Conservation (phyloP, 2,113 vertebrate genomes). For the Pelvicachromis taeniatus region DNA sequence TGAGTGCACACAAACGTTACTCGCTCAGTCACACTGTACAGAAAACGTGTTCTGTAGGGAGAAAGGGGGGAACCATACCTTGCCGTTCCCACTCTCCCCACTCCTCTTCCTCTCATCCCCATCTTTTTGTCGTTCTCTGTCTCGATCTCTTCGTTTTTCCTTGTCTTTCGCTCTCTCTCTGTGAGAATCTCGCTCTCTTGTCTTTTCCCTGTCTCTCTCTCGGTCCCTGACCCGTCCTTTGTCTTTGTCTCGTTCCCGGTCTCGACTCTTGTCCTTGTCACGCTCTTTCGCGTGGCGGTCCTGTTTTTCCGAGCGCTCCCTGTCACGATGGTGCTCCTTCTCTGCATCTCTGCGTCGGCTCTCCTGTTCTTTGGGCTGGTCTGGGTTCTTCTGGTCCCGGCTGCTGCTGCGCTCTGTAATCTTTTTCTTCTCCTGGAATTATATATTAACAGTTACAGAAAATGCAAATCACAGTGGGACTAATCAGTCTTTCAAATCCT, state of each 20-base stretch:
- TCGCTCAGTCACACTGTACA: neutral
- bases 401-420: slow-evolving; percentile 76
- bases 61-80: slow-evolving; percentile 28
- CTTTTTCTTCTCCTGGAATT: slow-evolving; percentile 75
- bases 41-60: neutral
- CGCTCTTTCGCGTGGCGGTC: slow-evolving; percentile 59
- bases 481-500: neutral
- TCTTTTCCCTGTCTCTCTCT: slow-evolving; percentile 51
- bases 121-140: slow-evolving; percentile 36
- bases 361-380: slow-evolving; percentile 74
- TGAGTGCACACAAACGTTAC: neutral
- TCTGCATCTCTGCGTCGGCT: slow-evolving; percentile 70
- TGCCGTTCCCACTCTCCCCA: slow-evolving; percentile 25
- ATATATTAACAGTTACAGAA: neutral
- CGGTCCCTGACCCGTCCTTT: slow-evolving; percentile 58
- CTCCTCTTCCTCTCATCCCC: slow-evolving; percentile 18
- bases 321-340: slow-evolving; percentile 66
- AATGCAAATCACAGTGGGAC: neutral
- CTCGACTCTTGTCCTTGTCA: slow-evolving; percentile 66
- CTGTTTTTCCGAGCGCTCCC: slow-evolving; percentile 58
- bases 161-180: slow-evolving; percentile 47
- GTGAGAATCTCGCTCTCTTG: slow-evolving; percentile 40
- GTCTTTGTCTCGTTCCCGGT: slow-evolving; percentile 67
- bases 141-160: slow-evolving; percentile 63
- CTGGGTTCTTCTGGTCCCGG: slow-evolving; percentile 74